Evolutionary conservation across 2,888 invertebrate genomes (phyloP), one percentile per base, ranked within the genome.

Genomic region (Graphium colonna): DNA sequence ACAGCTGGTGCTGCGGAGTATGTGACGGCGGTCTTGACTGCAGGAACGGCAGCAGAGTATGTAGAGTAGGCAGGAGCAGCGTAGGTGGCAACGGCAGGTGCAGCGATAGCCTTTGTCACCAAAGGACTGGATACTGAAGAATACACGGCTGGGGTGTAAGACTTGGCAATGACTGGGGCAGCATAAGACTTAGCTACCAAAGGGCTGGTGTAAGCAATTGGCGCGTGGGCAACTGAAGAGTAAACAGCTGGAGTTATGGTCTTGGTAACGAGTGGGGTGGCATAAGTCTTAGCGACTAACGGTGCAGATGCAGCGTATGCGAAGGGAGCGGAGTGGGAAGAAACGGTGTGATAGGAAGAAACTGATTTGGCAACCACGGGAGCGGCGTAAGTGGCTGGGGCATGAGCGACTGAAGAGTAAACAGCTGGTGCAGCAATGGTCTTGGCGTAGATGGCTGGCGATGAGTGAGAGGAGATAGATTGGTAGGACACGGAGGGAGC

Each of bases 1-100:
- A 93, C 93, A 1, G 71, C 68, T 40, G 75, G 92, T 43, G 91
- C 83, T 42, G 92, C 92, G 51, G 89, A 87, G 79, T 92, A 93
- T 60, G 83, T 82, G 57, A 91, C 90, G 64, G 91, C 91, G 45
- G 93, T 91, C 15, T 63, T 63, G 28, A 92, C 91, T 57, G 82
- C 82, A 45, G 90, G 84, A 45, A 92, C 91, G 38, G 93, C 91
- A 38, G 93, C 91, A 17, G 88, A 87, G 79, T 91, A 91, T 46
- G 84, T 67, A 1, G 53, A 38, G 60, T 47, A 65, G 77, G 53
- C 48, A 21, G 69, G 67, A 9, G 69, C 64, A 15, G 68, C 63
- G 74, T 76, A 68, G 2, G 68, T 60, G 62, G 60, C 41, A 13
- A 41, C 91, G 56, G 83, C 82, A 44, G 90, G 84, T 9, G 65